Percentiles rank a stretch among this genome's conserved stretches.
Conservation (phyloP, 23 tunicate genomes). For the Trididemnum nubilum region DNA sequence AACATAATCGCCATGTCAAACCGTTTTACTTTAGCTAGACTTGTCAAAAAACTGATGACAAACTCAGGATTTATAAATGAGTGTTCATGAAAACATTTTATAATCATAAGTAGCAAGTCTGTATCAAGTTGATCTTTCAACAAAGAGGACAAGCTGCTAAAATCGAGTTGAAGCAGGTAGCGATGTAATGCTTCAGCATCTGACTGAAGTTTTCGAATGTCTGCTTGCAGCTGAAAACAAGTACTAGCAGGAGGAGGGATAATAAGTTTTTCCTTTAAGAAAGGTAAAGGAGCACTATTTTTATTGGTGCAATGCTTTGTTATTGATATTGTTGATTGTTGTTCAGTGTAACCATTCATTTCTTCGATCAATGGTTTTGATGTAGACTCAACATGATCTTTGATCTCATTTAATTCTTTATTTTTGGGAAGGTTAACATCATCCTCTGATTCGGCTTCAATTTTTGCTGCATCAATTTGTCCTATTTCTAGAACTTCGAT, state of each 20-base stretch:
- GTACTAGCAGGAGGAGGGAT: constrained; percentile 61
- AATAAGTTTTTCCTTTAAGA: neutral
- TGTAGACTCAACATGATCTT: neutral
- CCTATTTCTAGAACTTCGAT: constrained; percentile 68
- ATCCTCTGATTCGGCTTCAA: neutral
- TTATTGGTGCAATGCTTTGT: neutral
- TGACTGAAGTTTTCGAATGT: constrained; percentile 28
- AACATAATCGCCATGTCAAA: constrained; percentile 82
- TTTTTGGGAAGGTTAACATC: neutral
- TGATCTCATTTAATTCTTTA: neutral
- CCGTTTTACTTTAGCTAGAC: constrained; percentile 40
- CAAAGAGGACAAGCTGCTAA: constrained; percentile 30
- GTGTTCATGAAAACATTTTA: constrained; percentile 25
- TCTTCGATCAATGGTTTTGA: neutral
- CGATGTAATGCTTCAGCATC: neutral
- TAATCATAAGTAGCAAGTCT: constrained; percentile 34
- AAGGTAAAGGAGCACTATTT: neutral
- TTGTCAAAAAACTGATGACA: constrained; percentile 32
- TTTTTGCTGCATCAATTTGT: neutral
- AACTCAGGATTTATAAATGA: constrained; percentile 33
- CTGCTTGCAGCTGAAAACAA: constrained; percentile 82
- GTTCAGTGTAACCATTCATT: neutral
- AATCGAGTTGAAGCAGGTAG: constrained; percentile 48
- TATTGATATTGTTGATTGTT: neutral
- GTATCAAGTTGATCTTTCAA: constrained; percentile 84